Percentiles rank a stretch among this genome's conserved stretches.
Conservation (phyloP, 2,888 invertebrate species). For the Hirtodrosophila cameraria region DNA sequence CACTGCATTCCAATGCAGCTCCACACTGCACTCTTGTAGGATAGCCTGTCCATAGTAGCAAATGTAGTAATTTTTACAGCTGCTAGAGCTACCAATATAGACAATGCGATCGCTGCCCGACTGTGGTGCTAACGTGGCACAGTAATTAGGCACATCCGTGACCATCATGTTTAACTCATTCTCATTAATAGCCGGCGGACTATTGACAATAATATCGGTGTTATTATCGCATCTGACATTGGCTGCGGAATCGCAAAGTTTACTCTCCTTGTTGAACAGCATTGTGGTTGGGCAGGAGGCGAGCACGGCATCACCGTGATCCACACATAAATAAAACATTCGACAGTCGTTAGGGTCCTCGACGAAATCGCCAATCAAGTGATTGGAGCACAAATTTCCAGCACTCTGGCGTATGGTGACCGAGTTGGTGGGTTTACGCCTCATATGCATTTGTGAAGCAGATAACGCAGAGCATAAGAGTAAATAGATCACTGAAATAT, state of each 20-base stretch:
- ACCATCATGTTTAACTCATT: conserved; percentile 46
- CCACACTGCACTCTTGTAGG: conserved; percentile 77
- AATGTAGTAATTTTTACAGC: conserved; percentile 81
- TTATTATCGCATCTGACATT: conserved; percentile 68
- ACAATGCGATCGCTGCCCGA: conserved; percentile 63
- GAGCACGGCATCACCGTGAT: conserved; percentile 69
- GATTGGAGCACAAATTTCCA: conserved; percentile 60
- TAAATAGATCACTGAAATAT: conserved; percentile 19
- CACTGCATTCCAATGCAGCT: conserved; percentile 81
- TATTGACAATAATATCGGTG: conserved; percentile 4
- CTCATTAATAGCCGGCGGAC: conserved; percentile 1
- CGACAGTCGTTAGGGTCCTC: conserved; percentile 76
- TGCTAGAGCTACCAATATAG: conserved; percentile 75
- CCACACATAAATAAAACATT: conserved; percentile 79
- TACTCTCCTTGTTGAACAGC: conserved; percentile 80
- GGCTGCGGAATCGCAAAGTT: conserved; percentile 78
- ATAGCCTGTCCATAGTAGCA: conserved; percentile 83
- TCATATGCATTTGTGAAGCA: conserved; percentile 20
- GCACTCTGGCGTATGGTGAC: conserved; percentile 64
- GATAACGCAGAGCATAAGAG: conserved; percentile 14
- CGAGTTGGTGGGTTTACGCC: conserved; percentile 66
- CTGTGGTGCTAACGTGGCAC: conserved; percentile 50
- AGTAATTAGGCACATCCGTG: conserved; percentile 61
- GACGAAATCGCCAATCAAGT: conserved; percentile 76
- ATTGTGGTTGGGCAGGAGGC: conserved; percentile 82